Evolutionary conservation across 2,888 invertebrate genomes (phyloP).

Genomic region (Trichopria drosophilae): DNA sequence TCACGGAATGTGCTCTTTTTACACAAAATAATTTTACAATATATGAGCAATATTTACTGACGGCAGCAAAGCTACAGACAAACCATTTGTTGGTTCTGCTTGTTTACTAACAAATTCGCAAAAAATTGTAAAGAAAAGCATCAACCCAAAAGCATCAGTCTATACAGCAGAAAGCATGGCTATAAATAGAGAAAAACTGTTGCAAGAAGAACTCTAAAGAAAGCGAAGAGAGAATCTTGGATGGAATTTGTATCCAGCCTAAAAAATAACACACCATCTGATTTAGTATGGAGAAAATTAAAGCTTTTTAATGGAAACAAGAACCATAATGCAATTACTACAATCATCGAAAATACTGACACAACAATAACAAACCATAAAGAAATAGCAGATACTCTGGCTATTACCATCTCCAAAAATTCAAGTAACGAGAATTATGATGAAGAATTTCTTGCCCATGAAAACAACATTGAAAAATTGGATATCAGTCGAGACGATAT

Average conservation of each 20-base stretch:
- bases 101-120: too few species aligned
- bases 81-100: too few species aligned
- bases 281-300: constrained; percentile 26
- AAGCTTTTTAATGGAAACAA: constrained; percentile 17
- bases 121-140: too few species aligned
- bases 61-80: too few species aligned
- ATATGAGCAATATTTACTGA: too few species aligned
- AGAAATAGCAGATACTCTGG: constrained; percentile 17
- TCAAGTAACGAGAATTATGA: constrained; percentile 10
- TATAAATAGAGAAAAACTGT: constrained; percentile 25
- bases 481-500: neutral
- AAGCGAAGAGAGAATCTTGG: constrained; percentile 25
- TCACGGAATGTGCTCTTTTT: too few species aligned
- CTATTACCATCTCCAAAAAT: constrained; percentile 1
- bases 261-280: neutral
- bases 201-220: constrained; percentile 25
- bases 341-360: constrained; percentile 2
- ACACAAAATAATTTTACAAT: too few species aligned
- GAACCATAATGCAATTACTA: neutral
- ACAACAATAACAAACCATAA: neutral
- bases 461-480: constrained; percentile 2
- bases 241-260: constrained; percentile 17
- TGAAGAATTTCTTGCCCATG: constrained; percentile 1
- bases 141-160: too few species aligned
- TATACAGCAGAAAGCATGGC: too few species aligned